Percentiles rank a stretch among this genome's conserved stretches.
These are phyloP conservation scores for Rhodophaea formosa DNA, from an alignment of 2,888 invertebrate genomes.

Conservation along the genomic window DNA sequence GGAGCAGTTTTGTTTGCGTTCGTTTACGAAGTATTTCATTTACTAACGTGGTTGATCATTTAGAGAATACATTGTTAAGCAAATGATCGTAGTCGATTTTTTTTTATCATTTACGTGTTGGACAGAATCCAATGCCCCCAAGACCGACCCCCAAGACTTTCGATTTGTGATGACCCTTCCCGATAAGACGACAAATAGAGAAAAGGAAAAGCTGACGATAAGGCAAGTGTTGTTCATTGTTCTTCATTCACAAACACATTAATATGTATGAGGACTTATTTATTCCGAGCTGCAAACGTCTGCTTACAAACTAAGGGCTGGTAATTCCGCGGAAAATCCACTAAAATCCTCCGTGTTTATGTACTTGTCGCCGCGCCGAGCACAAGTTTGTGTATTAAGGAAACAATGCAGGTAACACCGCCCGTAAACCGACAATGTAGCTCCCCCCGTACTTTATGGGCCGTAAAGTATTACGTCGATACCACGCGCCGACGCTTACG, in stretches of 20 bases:
- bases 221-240: background rate
- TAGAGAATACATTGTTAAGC: too few species aligned
- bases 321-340: constrained; percentile 23
- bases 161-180: too few species aligned
- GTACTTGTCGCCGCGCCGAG: constrained; percentile 29
- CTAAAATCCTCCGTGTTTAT: constrained; percentile 24
- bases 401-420: constrained; percentile 53
- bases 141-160: too few species aligned
- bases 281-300: background rate
- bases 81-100: too few species aligned
- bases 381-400: constrained; percentile 36
- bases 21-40: too few species aligned
- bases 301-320: constrained; percentile 10
- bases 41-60: too few species aligned
- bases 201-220: background rate
- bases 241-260: background rate
- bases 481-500: constrained; percentile 28
- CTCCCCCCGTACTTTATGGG: constrained; percentile 49
- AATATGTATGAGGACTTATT: background rate
- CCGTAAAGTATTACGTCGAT: constrained; percentile 60
- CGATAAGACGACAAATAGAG: background rate
- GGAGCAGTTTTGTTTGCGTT: constrained; percentile 1
- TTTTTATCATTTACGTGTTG: too few species aligned
- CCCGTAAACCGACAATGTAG: constrained; percentile 50
- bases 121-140: too few species aligned